A percentile compares a stretch with the other conserved stretches of the same genome.
phyloP scores from a whole-genome alignment of 2,113 vertebrate species.

The Prunella himalayana region DNA sequence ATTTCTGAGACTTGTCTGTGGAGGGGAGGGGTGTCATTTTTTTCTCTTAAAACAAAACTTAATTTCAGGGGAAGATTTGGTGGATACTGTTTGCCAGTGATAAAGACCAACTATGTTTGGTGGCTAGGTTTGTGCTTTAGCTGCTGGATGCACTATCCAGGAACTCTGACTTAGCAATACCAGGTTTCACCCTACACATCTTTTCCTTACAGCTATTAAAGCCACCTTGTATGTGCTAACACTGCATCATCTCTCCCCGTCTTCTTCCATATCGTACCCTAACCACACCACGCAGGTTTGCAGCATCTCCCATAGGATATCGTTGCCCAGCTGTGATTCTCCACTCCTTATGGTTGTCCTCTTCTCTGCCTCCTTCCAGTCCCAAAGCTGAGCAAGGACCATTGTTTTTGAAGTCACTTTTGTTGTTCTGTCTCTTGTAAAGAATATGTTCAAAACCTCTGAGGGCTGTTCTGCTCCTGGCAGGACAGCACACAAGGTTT shows the following conservation, averaged over 20 bases:
- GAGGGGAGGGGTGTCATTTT: not conserved
- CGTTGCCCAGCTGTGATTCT: not conserved
- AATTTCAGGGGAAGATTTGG: slow-evolving; percentile 49
- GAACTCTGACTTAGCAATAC: slow-evolving; percentile 41
- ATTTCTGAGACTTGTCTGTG: slow-evolving; percentile 7
- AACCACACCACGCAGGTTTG: not conserved
- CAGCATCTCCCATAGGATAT: not conserved
- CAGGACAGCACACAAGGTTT: not conserved
- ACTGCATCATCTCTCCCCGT: not conserved
- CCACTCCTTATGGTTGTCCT: not conserved
- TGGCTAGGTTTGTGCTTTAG: slow-evolving; percentile 35
- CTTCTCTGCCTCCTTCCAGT: not conserved
- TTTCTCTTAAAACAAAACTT: not conserved
- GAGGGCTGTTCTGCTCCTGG: not conserved
- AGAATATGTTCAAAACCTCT: not conserved
- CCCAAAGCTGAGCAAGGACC: not conserved
- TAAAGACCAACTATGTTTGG: not conserved
- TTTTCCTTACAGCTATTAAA: slow-evolving; percentile 30
- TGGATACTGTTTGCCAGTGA: slow-evolving; percentile 30
- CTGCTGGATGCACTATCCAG: slow-evolving; percentile 29
- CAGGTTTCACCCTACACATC: slow-evolving; percentile 5
- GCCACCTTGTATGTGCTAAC: slow-evolving; percentile 9
- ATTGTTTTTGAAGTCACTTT: not conserved
- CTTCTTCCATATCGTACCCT: not conserved
- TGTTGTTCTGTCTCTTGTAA: not conserved